These are phyloP conservation scores for Desoria tigrina DNA, from an alignment of 2,888 invertebrate genomes.

Conservation along the genomic window DNA sequence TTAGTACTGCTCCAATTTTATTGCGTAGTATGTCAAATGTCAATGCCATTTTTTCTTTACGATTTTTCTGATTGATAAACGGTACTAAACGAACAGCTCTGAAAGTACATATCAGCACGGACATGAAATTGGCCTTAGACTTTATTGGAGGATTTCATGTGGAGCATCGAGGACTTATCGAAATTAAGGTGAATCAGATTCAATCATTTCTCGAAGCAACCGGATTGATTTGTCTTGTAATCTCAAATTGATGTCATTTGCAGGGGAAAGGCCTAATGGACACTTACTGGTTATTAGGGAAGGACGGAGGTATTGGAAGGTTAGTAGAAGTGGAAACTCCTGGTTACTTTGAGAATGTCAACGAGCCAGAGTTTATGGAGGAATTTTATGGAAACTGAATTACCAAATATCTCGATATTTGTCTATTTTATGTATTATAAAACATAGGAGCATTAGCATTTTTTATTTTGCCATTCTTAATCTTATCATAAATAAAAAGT, in stretches of 20 bases:
- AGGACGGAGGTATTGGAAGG: slow-evolving; percentile 67
- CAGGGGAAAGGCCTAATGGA: slow-evolving; percentile 86
- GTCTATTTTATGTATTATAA: no score
- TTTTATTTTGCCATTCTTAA: no score
- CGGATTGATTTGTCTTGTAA: neutral
- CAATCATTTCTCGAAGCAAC: neutral
- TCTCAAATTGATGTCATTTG: slow-evolving; percentile 36
- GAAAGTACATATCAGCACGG: slow-evolving; percentile 82
- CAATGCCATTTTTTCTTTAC: neutral
- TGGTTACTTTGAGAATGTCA: slow-evolving; percentile 51
- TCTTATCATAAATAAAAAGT: no score
- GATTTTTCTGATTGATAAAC: neutral
- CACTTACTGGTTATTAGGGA: slow-evolving; percentile 79
- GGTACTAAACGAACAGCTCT: slow-evolving; percentile 59
- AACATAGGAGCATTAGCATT: no score
- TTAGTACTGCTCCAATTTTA: no score
- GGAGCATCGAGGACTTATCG: slow-evolving; percentile 75
- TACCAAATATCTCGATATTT: no score
- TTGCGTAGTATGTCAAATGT: no score
- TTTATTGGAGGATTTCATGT: slow-evolving; percentile 77
- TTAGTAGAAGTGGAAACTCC: slow-evolving; percentile 58
- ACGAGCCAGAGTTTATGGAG: slow-evolving; percentile 41
- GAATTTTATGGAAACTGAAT: slow-evolving; percentile 19
- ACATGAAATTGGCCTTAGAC: slow-evolving; percentile 74
- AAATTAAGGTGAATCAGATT: slow-evolving; percentile 69